phyloP scores from a whole-genome alignment of 2,888 invertebrate genomes.

The Limnephilus auricula region DNA sequence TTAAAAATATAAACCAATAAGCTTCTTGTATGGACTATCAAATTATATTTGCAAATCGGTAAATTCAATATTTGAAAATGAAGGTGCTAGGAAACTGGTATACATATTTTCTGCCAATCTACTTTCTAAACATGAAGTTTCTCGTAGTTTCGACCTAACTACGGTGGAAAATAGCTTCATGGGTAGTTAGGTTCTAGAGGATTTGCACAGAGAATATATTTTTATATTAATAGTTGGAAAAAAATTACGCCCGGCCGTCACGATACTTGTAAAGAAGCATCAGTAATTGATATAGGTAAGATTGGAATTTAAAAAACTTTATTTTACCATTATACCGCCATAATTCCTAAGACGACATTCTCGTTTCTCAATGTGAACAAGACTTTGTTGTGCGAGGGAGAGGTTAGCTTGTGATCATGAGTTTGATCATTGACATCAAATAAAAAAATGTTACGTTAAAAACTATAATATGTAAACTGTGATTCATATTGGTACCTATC shows the following conservation, averaged over 20 bases:
- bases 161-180: not conserved
- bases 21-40: not conserved
- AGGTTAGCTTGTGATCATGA: not conserved
- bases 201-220: not conserved
- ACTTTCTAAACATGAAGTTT: slow-evolving; percentile 4
- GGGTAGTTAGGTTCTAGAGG: not conserved
- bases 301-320: not conserved
- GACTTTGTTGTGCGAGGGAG: not conserved
- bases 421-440: not conserved
- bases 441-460: not conserved
- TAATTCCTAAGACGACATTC: not conserved
- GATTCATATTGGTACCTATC: not conserved
- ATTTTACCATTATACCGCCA: not conserved
- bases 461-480: not conserved
- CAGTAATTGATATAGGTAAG: too few relatives aligned
- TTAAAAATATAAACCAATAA: not conserved
- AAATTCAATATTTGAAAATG: not conserved
- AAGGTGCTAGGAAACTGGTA: not conserved
- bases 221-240: not conserved
- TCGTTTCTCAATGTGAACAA: not conserved
- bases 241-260: not conserved
- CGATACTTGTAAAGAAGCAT: not conserved
- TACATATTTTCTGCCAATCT: not conserved
- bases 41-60: not conserved
- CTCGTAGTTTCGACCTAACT: not conserved